phyloP scores from a whole-genome alignment of 2,113 vertebrate species.

The Motacilla tschutschensis region DNA sequence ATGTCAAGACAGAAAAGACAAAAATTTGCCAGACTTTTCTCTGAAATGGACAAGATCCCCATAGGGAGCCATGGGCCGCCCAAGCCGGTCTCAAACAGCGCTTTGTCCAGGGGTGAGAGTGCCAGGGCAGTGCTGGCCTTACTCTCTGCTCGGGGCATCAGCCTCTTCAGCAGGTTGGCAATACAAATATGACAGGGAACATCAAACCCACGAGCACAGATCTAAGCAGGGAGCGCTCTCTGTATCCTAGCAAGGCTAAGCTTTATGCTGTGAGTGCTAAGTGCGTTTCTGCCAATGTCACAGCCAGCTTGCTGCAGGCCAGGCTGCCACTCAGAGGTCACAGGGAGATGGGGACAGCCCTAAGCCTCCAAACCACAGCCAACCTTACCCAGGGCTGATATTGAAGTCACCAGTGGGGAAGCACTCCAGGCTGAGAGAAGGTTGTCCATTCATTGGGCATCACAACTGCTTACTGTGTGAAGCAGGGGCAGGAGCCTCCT shows the following conservation, averaged over 20 bases:
- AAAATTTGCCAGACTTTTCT: not conserved
- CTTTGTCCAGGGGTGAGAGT: not conserved
- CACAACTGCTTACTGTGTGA: not conserved
- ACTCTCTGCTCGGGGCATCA: not conserved
- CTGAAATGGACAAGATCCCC: not conserved
- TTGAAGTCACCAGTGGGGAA: not conserved
- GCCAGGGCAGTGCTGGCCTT: not conserved
- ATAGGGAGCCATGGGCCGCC: not conserved
- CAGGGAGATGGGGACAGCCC: not conserved
- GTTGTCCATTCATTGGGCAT: not conserved
- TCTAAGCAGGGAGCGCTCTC: not conserved
- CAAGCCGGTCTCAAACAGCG: fast-evolving
- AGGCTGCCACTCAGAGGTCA: not conserved
- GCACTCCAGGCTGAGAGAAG: not conserved
- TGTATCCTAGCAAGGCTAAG: not conserved
- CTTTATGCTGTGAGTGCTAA: not conserved
- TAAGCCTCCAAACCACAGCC: not conserved
- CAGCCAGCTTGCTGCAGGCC: not conserved
- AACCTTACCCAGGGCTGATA: not conserved
- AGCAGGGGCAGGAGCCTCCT: not conserved
- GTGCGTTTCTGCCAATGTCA: not conserved
- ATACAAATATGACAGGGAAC: not conserved
- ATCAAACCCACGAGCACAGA: not conserved
- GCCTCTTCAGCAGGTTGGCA: not conserved
- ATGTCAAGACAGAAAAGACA: not conserved